Evolutionary conservation across 2,113 vertebrate genomes (phyloP).

Genomic region (Spheniscus mendiculus): DNA sequence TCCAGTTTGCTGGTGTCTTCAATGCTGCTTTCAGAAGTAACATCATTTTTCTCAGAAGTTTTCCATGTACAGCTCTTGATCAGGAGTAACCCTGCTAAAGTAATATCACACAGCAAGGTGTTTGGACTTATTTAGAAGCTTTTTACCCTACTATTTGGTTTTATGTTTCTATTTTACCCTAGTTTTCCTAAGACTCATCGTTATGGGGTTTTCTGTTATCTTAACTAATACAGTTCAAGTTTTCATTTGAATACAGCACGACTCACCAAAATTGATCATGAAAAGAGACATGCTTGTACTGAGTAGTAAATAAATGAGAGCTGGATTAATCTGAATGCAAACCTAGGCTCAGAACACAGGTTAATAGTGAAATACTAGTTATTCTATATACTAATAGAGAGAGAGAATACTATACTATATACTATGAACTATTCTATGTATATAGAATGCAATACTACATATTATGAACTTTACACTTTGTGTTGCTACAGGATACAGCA

Average conservation of each 20-base stretch:
- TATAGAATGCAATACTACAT: neutral
- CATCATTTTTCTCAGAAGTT: neutral
- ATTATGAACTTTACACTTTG: neutral
- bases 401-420: neutral
- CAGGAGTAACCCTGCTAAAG: neutral
- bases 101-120: neutral
- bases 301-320: neutral
- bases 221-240: neutral
- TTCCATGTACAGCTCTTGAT: neutral
- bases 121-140: neutral
- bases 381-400: neutral
- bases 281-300: neutral
- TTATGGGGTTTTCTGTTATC: neutral
- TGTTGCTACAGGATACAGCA: neutral
- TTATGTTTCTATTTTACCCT: neutral
- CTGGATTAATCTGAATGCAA: neutral
- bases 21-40: neutral
- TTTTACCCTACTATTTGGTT: neutral
- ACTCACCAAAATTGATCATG: neutral
- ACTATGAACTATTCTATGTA: neutral
- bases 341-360: neutral
- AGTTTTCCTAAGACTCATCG: fast-evolving
- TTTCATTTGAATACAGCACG: neutral
- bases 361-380: neutral
- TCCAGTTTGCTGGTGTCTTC: neutral